Conservation (phyloP, 64 coral and sea anemone species). For the Dendrophyllia cribrosa region DNA sequence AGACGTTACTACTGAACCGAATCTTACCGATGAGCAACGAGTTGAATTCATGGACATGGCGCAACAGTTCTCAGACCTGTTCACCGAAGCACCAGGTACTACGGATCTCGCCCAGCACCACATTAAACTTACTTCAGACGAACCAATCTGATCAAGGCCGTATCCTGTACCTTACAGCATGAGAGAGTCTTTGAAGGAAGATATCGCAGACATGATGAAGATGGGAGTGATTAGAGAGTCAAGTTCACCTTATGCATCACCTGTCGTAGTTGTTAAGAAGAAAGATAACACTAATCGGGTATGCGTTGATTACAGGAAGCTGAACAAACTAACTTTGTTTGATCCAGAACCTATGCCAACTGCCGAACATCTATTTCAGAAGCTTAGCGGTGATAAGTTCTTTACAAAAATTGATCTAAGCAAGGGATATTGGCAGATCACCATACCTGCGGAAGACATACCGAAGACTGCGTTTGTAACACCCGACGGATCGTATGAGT, state of each 20-base stretch:
- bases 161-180: constrained; percentile 60
- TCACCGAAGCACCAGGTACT: constrained; percentile 33
- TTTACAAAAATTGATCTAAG: constrained; percentile 13
- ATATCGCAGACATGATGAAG: constrained; percentile 46
- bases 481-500: constrained; percentile 21
- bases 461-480: constrained; percentile 47
- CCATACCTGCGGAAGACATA: background rate
- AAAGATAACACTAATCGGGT: too few species aligned
- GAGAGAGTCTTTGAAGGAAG: constrained; percentile 50
- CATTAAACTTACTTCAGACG: constrained; percentile 39
- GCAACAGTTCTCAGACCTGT: background rate
- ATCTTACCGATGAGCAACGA: too few species aligned
- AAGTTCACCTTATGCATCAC: constrained; percentile 27
- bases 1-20: too few species aligned
- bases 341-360: too few species aligned
- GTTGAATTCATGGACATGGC: too few species aligned
- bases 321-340: too few species aligned
- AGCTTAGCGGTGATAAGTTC: background rate
- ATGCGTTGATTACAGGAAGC: too few species aligned
- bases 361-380: too few species aligned
- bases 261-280: constrained; percentile 23
- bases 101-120: constrained; percentile 33
- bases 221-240: constrained; percentile 65
- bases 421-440: constrained; percentile 50
- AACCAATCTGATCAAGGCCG: constrained; percentile 34